Evolutionary conservation across 1,140 invertebrate species (phyloP).

Genomic region (Hylaeus anthracinus): DNA sequence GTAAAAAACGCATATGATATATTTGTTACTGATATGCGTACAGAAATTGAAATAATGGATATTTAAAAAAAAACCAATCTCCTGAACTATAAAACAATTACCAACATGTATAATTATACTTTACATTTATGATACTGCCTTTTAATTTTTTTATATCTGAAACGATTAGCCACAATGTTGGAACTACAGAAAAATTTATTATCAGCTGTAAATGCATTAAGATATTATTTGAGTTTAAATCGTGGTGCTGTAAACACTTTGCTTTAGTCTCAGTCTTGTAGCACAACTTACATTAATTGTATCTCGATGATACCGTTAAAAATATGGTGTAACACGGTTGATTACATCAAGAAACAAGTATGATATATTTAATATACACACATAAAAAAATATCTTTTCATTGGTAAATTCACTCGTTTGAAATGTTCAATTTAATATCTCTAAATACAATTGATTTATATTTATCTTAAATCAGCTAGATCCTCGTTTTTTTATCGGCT

Average conservation of each 20-base stretch:
- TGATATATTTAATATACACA: conserved; percentile 30
- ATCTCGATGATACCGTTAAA: conserved; percentile 37
- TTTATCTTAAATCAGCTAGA: not conserved
- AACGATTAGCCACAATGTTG: conserved; percentile 48
- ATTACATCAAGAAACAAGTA: conserved; percentile 41
- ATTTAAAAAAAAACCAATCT: conserved; percentile 73
- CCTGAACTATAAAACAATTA: conserved; percentile 76
- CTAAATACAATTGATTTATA: conserved; percentile 13
- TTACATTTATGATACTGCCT: conserved; percentile 78
- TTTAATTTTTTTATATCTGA: conserved; percentile 72
- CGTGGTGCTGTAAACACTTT: conserved; percentile 65
- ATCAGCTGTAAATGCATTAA: conserved; percentile 55
- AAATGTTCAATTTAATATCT: not conserved
- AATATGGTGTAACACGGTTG: conserved; percentile 28
- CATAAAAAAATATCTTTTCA: conserved; percentile 42
- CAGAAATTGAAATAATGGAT: conserved; percentile 76
- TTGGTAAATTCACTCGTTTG: conserved; percentile 47
- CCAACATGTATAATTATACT: conserved; percentile 75
- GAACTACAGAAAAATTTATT: conserved; percentile 46
- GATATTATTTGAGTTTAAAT: conserved; percentile 55
- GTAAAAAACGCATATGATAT: conserved; percentile 79
- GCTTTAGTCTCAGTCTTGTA: conserved; percentile 51
- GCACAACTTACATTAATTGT: conserved; percentile 40
- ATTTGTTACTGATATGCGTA: conserved; percentile 80
- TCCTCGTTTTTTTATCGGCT: not conserved